These are phyloP conservation scores for Rhyacophila evoluta DNA, from an alignment of 2,888 invertebrate species.

Conservation along the genomic window DNA sequence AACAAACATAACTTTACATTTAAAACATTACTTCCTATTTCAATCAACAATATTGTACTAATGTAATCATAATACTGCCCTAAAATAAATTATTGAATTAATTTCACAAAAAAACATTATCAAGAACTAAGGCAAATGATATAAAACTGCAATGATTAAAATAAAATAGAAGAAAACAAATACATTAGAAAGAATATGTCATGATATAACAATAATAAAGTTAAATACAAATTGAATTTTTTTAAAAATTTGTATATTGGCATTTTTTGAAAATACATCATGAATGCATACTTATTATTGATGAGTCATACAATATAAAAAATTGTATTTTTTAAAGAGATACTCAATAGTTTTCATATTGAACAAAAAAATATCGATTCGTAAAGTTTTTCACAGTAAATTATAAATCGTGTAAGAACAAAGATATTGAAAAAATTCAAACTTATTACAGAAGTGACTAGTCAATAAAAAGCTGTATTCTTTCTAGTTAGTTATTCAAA, in stretches of 20 bases:
- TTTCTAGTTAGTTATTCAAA: neutral
- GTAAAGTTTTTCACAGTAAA: neutral
- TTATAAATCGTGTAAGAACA: neutral
- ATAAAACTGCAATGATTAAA: constrained; percentile 6
- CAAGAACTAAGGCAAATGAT: constrained; percentile 37
- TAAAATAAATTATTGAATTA: constrained; percentile 54
- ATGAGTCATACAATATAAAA: no score
- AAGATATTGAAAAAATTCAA: constrained; percentile 13
- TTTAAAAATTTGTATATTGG: no score
- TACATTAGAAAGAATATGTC: neutral
- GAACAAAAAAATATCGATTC: constrained; percentile 5
- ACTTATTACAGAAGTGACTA: constrained; percentile 50
- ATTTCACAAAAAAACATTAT: constrained; percentile 42
- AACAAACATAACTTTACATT: constrained; percentile 45
- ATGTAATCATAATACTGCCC: constrained; percentile 53
- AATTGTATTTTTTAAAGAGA: no score
- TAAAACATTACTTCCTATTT: constrained; percentile 47
- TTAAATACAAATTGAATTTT: neutral
- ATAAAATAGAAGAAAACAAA: neutral
- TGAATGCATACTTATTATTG: no score
- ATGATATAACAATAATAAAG: neutral
- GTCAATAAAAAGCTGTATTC: constrained; percentile 40
- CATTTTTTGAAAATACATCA: no score
- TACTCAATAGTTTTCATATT: no score
- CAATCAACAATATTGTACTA: constrained; percentile 54